Conservation (phyloP, 35 echinoderm and acorn worm species). For the Hemicentrotus pulcherrimus region DNA sequence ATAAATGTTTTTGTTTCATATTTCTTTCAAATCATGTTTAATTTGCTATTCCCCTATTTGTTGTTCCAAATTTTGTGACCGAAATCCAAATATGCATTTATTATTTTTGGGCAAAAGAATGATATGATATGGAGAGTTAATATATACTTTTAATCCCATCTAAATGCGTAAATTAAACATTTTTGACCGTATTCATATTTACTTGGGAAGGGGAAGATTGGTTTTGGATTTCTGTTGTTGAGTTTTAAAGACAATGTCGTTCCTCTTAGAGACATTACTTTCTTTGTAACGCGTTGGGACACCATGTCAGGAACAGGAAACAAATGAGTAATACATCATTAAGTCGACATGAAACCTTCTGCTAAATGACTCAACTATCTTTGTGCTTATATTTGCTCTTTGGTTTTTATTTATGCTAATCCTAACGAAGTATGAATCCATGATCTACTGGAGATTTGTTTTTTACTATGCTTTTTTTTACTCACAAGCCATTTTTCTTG, state of each 20-base stretch:
- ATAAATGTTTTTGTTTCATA: neutral
- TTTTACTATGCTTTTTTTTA: neutral
- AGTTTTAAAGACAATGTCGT: neutral
- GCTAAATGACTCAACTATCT: neutral
- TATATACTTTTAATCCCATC: too few species aligned
- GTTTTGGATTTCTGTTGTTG: neutral
- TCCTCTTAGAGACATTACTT: neutral
- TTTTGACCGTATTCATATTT: neutral
- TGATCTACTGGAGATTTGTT: neutral
- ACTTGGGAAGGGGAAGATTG: neutral
- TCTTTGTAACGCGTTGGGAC: too few species aligned
- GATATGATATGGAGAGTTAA: too few species aligned
- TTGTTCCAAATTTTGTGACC: too few species aligned
- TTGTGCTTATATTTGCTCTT: neutral
- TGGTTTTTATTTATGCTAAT: neutral
- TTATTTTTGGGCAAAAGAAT: too few species aligned
- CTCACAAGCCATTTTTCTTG: conserved; percentile 10
- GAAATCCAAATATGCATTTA: too few species aligned
- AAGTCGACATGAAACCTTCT: neutral
- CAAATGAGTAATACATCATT: too few species aligned
- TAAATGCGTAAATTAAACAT: too few species aligned
- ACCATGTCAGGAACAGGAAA: too few species aligned
- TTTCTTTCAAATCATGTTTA: neutral
- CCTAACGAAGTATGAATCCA: neutral
- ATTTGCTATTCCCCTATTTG: neutral